A percentile compares a stretch with the other conserved stretches of the same genome.
Conservation (phyloP, 2,113 vertebrate species). For the Oncorhynchus keta region DNA sequence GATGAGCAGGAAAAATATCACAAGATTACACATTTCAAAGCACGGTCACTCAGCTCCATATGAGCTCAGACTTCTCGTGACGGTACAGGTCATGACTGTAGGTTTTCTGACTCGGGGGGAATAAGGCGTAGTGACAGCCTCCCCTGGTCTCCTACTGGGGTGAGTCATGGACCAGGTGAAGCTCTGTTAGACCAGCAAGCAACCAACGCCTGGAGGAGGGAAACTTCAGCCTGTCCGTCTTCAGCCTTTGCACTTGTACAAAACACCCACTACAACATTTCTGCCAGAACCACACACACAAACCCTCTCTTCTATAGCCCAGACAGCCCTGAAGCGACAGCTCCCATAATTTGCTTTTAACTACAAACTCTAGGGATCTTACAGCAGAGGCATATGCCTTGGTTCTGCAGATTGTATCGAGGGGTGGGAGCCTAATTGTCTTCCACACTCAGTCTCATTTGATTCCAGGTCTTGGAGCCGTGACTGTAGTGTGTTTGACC, state of each 20-base stretch:
- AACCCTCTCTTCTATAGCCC: conserved; percentile 25
- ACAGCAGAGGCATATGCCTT: conserved; percentile 8
- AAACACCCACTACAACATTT: background rate
- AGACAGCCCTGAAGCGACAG: conserved; percentile 17
- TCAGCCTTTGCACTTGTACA: background rate
- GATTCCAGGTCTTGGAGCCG: conserved; percentile 40
- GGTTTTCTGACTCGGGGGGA: background rate
- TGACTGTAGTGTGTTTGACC: conserved; percentile 2
- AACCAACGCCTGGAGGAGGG: background rate
- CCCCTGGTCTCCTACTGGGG: background rate
- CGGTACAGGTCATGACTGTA: background rate
- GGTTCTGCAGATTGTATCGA: conserved; percentile 28
- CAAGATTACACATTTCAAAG: conserved; percentile 8
- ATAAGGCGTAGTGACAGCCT: background rate
- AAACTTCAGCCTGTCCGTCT: background rate
- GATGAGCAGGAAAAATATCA: background rate
- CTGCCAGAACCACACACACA: conserved; percentile 2
- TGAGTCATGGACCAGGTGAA: background rate
- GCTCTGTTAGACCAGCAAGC: background rate
- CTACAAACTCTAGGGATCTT: conserved; percentile 41
- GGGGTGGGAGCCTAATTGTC: conserved; percentile 38
- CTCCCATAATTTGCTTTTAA: conserved; percentile 48
- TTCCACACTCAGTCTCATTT: conserved; percentile 29
- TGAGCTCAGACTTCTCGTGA: background rate
- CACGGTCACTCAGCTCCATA: conserved; percentile 4